phyloP scores from a whole-genome alignment of 2,113 vertebrate genomes.

The Python bivittatus region DNA sequence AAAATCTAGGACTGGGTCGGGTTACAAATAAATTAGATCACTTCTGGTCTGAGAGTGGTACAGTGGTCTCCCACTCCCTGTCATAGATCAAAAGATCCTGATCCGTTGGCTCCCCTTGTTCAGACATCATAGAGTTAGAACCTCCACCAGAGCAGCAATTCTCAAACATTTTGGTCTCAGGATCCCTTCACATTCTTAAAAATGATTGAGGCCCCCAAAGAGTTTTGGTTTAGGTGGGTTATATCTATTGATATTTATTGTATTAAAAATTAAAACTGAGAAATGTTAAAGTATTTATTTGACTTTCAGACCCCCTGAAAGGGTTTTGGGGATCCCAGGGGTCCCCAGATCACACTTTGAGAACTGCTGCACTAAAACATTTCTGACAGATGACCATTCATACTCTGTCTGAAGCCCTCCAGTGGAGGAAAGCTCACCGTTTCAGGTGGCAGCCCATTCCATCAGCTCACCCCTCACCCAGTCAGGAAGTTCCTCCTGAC shows the following conservation, averaged over 20 bases:
- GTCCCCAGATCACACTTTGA: not conserved
- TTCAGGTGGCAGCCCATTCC: not conserved
- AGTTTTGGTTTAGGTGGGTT: not conserved
- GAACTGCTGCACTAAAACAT: too few species aligned
- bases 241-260: not conserved
- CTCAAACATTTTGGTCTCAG: not conserved
- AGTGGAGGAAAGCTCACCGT: not conserved
- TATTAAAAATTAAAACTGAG: not conserved
- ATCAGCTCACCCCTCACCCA: not conserved
- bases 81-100: not conserved
- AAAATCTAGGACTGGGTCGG: not conserved
- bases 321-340: not conserved
- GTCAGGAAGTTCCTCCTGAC: not conserved
- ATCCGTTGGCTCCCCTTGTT: not conserved
- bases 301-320: not conserved
- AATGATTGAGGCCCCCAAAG: not conserved
- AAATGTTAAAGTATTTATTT: not conserved
- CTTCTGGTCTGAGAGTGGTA: not conserved
- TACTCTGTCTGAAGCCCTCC: not conserved
- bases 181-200: not conserved
- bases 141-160: not conserved
- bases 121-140: not conserved
- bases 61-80: not conserved
- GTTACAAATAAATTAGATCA: not conserved
- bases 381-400: not conserved